Evolutionary conservation across 2,797 vertebrate species (phyloP).

Genomic region (Sebastes flavidus): DNA sequence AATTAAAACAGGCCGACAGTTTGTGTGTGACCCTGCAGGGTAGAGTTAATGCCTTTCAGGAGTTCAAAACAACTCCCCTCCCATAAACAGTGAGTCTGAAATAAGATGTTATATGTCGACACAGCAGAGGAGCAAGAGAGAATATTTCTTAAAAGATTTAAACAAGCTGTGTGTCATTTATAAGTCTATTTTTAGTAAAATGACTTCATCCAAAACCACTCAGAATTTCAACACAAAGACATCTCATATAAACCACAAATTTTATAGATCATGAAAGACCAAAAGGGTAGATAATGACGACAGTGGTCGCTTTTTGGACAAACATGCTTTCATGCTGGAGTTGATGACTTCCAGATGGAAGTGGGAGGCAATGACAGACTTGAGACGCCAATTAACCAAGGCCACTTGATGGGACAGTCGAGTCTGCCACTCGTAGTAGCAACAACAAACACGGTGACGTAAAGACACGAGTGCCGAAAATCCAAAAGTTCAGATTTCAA

Average conservation of each 20-base stretch:
- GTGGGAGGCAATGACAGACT: slow-evolving; percentile 52
- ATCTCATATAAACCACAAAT: background rate
- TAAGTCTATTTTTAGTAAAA: background rate
- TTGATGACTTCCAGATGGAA: slow-evolving; percentile 75
- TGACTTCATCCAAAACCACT: background rate
- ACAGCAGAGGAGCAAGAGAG: slow-evolving; percentile 8
- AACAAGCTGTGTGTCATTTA: background rate
- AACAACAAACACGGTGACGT: slow-evolving; percentile 30
- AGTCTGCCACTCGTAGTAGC: slow-evolving; percentile 29
- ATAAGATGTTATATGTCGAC: background rate
- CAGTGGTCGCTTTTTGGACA: slow-evolving; percentile 19
- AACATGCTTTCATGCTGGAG: slow-evolving; percentile 54
- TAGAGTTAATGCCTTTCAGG: slow-evolving; percentile 16
- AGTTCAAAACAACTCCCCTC: slow-evolving; percentile 33
- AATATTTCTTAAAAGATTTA: background rate
- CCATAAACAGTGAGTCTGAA: slow-evolving; percentile 12
- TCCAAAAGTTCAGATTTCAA: slow-evolving; percentile 30
- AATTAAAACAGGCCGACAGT: slow-evolving; percentile 20
- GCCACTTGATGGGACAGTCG: slow-evolving; percentile 41
- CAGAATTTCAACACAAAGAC: background rate
- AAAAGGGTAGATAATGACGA: slow-evolving; percentile 27
- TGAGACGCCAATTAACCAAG: slow-evolving; percentile 52
- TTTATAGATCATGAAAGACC: slow-evolving; percentile 15
- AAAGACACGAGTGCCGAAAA: slow-evolving; percentile 18
- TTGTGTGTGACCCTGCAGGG: background rate